Evolutionary conservation across 2,113 vertebrate genomes (phyloP).

Genomic region (Chlamydotis undulata): DNA sequence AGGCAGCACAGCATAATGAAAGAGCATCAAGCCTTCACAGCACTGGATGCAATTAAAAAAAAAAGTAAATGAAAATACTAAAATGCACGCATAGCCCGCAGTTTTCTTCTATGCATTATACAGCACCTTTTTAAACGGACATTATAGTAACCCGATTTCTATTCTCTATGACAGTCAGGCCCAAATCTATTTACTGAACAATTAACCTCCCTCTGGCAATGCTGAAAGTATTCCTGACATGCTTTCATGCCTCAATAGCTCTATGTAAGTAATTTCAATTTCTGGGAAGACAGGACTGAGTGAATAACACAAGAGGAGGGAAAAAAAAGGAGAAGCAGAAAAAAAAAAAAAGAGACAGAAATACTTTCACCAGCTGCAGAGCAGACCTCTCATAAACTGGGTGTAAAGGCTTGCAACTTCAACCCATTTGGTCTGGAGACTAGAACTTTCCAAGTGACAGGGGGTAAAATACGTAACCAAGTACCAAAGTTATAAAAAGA

Average conservation of each 20-base stretch:
- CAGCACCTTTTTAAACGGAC: neutral
- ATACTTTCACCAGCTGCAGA: neutral
- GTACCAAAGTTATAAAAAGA: slow-evolving; percentile 2
- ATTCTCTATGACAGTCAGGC: neutral
- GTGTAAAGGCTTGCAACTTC: neutral
- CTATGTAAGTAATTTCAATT: neutral
- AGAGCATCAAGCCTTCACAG: neutral
- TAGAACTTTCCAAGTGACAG: neutral
- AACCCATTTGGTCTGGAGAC: neutral
- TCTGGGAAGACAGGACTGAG: neutral
- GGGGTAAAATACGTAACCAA: neutral
- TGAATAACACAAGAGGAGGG: neutral
- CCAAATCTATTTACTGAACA: neutral
- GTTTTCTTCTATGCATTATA: neutral
- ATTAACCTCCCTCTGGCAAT: neutral
- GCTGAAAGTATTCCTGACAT: neutral
- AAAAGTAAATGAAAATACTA: neutral
- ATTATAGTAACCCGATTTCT: neutral
- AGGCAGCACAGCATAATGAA: neutral
- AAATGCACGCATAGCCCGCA: neutral
- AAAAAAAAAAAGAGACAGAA: neutral
- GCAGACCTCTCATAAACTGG: neutral
- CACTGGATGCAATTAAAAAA: neutral
- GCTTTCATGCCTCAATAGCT: neutral
- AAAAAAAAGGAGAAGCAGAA: too few relatives aligned